Evolutionary conservation across 2,797 vertebrate species (phyloP).

Genomic region (Buceros bicornis): DNA sequence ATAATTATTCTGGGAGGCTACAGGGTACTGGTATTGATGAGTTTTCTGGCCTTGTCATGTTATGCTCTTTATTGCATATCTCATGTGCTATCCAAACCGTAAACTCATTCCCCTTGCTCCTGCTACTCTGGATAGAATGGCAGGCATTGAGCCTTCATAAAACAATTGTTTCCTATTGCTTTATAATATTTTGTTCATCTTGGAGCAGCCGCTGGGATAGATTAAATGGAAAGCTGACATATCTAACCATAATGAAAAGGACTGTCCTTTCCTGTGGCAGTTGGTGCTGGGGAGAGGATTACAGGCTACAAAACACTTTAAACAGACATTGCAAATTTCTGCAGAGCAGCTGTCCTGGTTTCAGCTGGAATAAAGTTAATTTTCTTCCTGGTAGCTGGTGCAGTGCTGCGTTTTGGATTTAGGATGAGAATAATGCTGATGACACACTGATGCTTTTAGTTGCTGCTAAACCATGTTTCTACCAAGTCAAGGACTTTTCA

Average conservation of each 20-base stretch:
- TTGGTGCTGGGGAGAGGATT: neutral
- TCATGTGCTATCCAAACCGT: neutral
- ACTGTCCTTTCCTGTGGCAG: neutral
- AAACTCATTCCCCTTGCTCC: neutral
- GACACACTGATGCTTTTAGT: neutral
- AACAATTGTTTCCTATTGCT: neutral
- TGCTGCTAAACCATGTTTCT: neutral
- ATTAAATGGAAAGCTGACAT: neutral
- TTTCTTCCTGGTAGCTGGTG: neutral
- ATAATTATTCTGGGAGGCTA: neutral
- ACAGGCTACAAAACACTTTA: neutral
- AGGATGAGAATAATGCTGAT: neutral
- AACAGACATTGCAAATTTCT: slow-evolving; percentile 7
- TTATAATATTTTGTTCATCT: slow-evolving; percentile 13
- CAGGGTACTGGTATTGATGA: neutral
- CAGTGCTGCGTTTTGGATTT: neutral
- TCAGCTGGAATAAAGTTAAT: neutral
- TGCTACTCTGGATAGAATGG: neutral
- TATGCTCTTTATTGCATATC: neutral
- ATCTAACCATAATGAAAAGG: neutral
- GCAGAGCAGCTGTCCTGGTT: neutral
- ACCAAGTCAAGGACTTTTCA: neutral
- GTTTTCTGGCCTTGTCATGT: neutral
- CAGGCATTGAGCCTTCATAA: neutral
- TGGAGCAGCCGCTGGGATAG: neutral